Base-by-base conservation (phyloP, 1,140 invertebrate genomes). In the Drosophila triauraria region DNA sequence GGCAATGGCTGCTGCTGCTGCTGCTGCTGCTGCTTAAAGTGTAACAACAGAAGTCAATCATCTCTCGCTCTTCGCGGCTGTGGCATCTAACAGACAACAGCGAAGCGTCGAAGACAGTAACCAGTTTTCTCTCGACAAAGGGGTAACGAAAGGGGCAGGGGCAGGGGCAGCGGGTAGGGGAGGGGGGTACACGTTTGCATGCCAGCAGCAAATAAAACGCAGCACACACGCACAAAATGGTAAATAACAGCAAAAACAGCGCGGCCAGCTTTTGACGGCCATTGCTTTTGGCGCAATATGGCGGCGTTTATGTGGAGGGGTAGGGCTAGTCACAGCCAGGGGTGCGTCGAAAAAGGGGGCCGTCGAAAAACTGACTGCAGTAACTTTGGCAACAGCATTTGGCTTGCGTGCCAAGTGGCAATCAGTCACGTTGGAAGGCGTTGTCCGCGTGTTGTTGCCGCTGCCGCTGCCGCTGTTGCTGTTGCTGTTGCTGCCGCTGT, bases 31-130 rank as follows among this genome's bases (percentile, higher is more conserved):
- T 78, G 78, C 65, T 82, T 78, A 54, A 77, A 69, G 79, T 85
- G 84, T 88, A 91, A 91, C 71, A 75, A 75, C 88, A 91, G 88
- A 88, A 91, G 88, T 91, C 84, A 78, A 74, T 87, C 67, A 69
- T 76, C 53, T 38, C 51, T 54, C 35, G 38, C 44, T 47, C 20
- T 35, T 35, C 72, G 50, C 57, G 60, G 44, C 40, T 23, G 27
- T 68, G 50, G 58, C 63, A 82, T 79, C 79, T 67, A 82, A 75
- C 70, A 68, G 78, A 40, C 53, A 54, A 9, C 27, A 1, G 30
- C 10, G 27, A 17, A 5, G 25, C 25, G 64, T 13, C 20, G 42
- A 62, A 46, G 60, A 44, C 17, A 46, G 50, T 27, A 70, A 70
- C 68, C 68, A 71, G 68, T 71, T 71, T 62, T 38, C 40, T 15